These are phyloP conservation scores for Lordiphosa mommai DNA, from an alignment of 1,140 invertebrate species.

Conservation along the genomic window DNA sequence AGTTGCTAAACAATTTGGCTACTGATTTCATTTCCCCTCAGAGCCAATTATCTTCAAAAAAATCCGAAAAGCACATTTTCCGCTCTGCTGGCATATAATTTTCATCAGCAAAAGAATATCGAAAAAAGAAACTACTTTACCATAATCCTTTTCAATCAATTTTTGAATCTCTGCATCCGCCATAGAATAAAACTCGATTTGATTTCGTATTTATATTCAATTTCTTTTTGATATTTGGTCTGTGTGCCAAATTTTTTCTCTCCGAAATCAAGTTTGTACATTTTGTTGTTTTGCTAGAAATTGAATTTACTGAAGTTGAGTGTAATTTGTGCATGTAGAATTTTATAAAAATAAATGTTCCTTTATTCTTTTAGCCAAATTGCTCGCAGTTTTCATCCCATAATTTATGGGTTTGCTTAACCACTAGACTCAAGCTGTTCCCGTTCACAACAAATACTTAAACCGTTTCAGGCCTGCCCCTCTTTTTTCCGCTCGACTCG, in stretches of 20 bases:
- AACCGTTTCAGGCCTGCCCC: not conserved
- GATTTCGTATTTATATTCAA: conserved; percentile 73
- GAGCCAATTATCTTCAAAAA: conserved; percentile 19
- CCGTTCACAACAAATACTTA: not conserved
- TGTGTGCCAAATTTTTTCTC: conserved; percentile 31
- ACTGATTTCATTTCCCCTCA: conserved; percentile 24
- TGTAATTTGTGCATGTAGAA: not conserved
- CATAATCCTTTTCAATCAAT: conserved; percentile 44
- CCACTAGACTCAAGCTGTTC: conserved; percentile 24
- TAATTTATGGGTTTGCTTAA: conserved; percentile 62
- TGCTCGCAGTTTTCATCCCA: conserved; percentile 37
- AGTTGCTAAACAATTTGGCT: conserved; percentile 33
- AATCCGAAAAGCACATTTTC: conserved; percentile 9
- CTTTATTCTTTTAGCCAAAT: conserved; percentile 44
- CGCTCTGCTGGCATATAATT: not conserved
- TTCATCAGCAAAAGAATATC: not conserved
- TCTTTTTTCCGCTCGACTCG: not conserved
- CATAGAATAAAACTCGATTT: conserved; percentile 49
- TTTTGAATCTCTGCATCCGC: conserved; percentile 21
- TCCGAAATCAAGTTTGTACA: conserved; percentile 38
- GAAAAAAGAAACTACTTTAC: conserved; percentile 12
- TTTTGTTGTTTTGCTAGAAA: conserved; percentile 29
- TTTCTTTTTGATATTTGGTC: conserved; percentile 63
- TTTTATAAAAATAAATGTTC: no score
- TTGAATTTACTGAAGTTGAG: conserved; percentile 30